Evolutionary conservation across 2,797 vertebrate genomes (phyloP).

Genomic region (Hozukius guyotensis): DNA sequence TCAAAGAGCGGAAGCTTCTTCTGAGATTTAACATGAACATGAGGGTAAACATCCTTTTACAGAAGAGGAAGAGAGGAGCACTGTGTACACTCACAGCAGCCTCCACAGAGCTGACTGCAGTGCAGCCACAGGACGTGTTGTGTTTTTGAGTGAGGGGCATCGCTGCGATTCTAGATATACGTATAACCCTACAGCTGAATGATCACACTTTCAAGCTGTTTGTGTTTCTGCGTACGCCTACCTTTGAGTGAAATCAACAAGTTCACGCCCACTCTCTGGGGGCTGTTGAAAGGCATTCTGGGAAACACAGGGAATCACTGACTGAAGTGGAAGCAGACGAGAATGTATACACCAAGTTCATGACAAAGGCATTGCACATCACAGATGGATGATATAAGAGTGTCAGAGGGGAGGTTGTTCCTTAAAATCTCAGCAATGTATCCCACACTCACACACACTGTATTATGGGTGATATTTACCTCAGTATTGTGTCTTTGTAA

Average conservation of each 20-base stretch:
- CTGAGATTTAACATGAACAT: neutral
- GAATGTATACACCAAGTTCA: conserved; percentile 33
- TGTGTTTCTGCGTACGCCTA: conserved; percentile 50
- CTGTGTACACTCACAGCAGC: neutral
- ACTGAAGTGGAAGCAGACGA: conserved; percentile 43
- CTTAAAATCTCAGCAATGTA: neutral
- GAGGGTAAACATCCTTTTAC: neutral
- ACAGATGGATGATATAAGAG: conserved; percentile 34
- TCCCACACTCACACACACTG: neutral
- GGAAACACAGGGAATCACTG: conserved; percentile 50
- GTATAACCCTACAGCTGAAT: conserved; percentile 27
- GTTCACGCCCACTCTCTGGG: conserved; percentile 58
- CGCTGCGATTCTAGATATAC: conserved; percentile 12
- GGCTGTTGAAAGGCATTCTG: conserved; percentile 61
- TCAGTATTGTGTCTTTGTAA: neutral
- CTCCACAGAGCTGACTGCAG: conserved; percentile 20
- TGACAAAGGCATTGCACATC: conserved; percentile 42
- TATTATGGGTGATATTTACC: neutral
- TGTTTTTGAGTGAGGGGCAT: conserved; percentile 31
- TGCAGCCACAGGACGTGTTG: conserved; percentile 33
- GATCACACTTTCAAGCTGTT: conserved; percentile 46
- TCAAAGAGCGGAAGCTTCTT: neutral
- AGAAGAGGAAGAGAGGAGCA: neutral
- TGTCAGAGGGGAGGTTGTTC: neutral
- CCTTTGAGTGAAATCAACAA: conserved; percentile 59